Evolutionary conservation across 2,888 invertebrate species (phyloP), one percentile per base, ranked within the genome.

Genomic region (Arrhopalites spinosus): DNA sequence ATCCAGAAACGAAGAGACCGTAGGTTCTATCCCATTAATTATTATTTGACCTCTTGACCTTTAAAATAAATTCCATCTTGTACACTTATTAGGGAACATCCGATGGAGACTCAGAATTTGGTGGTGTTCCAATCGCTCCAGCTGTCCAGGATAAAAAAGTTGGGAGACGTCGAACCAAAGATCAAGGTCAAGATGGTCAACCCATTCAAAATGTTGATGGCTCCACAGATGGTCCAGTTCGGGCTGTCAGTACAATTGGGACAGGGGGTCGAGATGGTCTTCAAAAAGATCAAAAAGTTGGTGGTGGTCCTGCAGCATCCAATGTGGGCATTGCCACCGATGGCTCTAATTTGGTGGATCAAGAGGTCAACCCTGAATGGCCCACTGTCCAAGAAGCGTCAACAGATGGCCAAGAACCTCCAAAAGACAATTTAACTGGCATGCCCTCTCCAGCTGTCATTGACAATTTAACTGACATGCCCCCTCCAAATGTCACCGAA

Each of bases 81-180:
- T n/a, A n/a, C n/a, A n/a, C n/a, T n/a, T n/a, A n/a, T n/a, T n/a
- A n/a, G n/a, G n/a, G n/a, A n/a, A n/a, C n/a, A n/a, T n/a, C n/a
- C n/a, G n/a, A n/a, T n/a, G n/a, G n/a, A n/a, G n/a, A n/a, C n/a
- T n/a, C n/a, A n/a, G 73, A 73, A 64, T 45, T 30, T 20, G 68
- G 30, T 23, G 68, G 30, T 5, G n/a, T 68, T 43, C 68, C 68
- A 23, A 25, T 68, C 20, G 17, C 45, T 43, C 68, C 68, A 23
- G 47, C 8, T 2, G 2, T 2, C 27, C 1, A 20, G n/a, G 61
- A 13, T 2, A 61, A n/a, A 56, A 63, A 29, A 8, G 25, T 13
- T 7, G 36, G 36, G 30, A 56, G 56, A 36, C 3, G 11, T 3
- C 11, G 56, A 66, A 43, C 66, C 7, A n/a, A 66, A 43, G 66